These are phyloP conservation scores for Hylomyscus alleni DNA, from an alignment of 2,797 vertebrate genomes.

Conservation along the genomic window DNA sequence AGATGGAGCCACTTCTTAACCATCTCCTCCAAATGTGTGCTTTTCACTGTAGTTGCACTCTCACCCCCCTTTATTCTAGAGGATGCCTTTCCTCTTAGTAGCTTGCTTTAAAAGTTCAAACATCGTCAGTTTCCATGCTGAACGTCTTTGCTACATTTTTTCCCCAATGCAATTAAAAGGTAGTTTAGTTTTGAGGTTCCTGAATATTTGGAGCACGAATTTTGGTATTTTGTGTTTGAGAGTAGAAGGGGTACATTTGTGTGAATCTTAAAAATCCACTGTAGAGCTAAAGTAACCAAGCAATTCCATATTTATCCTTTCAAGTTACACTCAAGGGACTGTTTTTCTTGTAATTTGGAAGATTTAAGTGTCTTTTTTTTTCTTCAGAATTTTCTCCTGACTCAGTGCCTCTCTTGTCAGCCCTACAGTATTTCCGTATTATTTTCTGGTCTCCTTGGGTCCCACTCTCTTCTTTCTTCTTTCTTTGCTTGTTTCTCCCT, in stretches of 20 bases:
- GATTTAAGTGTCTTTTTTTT: neutral
- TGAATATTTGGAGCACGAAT: conserved; percentile 1
- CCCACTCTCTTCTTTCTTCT: neutral
- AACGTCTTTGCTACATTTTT: conserved; percentile 2
- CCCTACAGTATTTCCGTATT: neutral
- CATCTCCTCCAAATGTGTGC: conserved; percentile 20
- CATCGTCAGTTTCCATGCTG: conserved; percentile 33
- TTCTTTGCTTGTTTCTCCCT: neutral
- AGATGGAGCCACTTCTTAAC: neutral
- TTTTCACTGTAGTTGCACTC: neutral
- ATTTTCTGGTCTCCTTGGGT: neutral
- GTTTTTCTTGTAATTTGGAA: conserved; percentile 26
- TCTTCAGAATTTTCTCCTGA: neutral
- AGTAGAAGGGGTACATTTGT: conserved; percentile 28
- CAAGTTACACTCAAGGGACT: neutral
- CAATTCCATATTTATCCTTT: conserved; percentile 35
- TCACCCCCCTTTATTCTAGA: neutral
- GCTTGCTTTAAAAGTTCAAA: neutral
- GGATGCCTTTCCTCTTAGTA: neutral
- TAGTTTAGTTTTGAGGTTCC: conserved; percentile 47
- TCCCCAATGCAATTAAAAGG: conserved; percentile 10
- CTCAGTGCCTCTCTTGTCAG: neutral
- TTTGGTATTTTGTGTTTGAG: conserved; percentile 14
- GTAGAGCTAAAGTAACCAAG: conserved; percentile 7
- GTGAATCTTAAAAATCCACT: conserved; percentile 20